A percentile compares a stretch with the other conserved stretches of the same genome.
Evolutionary conservation across 1,140 invertebrate genomes (phyloP).

Genomic region (Magallana angulata): DNA sequence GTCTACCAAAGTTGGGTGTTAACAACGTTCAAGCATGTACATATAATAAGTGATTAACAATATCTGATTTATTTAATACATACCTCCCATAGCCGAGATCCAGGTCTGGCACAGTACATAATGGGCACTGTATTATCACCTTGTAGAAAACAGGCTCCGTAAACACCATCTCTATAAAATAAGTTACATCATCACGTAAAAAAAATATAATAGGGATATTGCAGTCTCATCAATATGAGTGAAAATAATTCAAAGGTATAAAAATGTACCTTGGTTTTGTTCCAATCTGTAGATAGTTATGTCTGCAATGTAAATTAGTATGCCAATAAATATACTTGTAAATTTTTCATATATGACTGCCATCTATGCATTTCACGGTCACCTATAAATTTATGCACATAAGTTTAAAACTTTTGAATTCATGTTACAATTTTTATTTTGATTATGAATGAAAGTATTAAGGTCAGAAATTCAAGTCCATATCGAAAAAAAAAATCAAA

Average conservation of each 20-base stretch:
- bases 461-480: too few relatives aligned
- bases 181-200: background rate
- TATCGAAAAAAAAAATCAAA: too few relatives aligned
- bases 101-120: slow-evolving; percentile 75
- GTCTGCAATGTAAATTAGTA: slow-evolving; percentile 60
- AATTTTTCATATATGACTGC: too few relatives aligned
- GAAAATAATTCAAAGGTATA: slow-evolving; percentile 57
- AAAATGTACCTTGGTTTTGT: slow-evolving; percentile 73
- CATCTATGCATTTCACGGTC: too few relatives aligned
- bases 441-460: too few relatives aligned
- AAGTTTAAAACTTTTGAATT: too few relatives aligned
- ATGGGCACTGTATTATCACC: slow-evolving; percentile 63
- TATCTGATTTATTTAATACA: background rate
- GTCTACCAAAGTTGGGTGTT: too few relatives aligned
- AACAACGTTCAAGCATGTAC: too few relatives aligned
- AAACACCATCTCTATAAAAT: slow-evolving; percentile 55
- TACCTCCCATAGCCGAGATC: slow-evolving; percentile 78
- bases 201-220: background rate
- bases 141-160: slow-evolving; percentile 75
- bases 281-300: slow-evolving; percentile 76
- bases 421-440: too few relatives aligned
- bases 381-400: too few relatives aligned
- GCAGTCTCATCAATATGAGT: slow-evolving; percentile 44
- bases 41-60: too few relatives aligned
- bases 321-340: background rate